Evolutionary conservation across 2,113 vertebrate species (phyloP), one percentile per base, ranked within the genome.

Genomic region (Gavialis gangeticus): DNA sequence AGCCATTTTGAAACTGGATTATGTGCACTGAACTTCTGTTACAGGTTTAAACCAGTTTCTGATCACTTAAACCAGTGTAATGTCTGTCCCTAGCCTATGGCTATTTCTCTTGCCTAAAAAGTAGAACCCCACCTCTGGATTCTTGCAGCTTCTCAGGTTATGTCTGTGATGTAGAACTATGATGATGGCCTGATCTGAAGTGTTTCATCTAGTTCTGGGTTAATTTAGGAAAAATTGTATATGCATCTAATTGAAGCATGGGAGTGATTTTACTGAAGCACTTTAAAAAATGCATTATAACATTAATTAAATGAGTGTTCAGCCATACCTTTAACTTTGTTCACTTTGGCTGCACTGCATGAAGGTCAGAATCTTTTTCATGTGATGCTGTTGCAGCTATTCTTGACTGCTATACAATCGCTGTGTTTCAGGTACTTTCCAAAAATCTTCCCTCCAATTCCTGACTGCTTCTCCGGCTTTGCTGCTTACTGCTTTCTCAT

Each of bases 231-330:
- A 1, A n/a, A 81, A 91, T 80, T 59, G 64, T 34, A 89, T 10
- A 69, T 16, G 1, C 37, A 80, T 58, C 46, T 84, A 87, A 91
- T 37, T 92, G 82, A 93, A 82, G 67, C 60, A 79, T 34, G 24
- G 37, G 66, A 85, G 87, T 89, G 89, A 79, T 87, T 85, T 91
- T 87, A 88, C 28, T 89, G 82, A 75, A 66, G 92, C 95, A 82
- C 62, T 85, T 93, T 86, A 58, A 78, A 96, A 96, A 95, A 91
- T 82, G 82, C 76, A 17, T 10, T 25, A 46, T 75, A 90, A 75
- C 30, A 69, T 79, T 89, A 90, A 93, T 85, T 91, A 79, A 92
- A 80, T 78, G 93, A 94, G 54, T 0, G 3, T 85, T 94, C 2
- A 2, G 78, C 85, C 82, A 71, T 60, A 64, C 54, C 16, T 73